Percentiles rank a stretch among this genome's conserved stretches.
Evolutionary conservation across 2,113 vertebrate species (phyloP).

Genomic region (Corydoras maculifer): DNA sequence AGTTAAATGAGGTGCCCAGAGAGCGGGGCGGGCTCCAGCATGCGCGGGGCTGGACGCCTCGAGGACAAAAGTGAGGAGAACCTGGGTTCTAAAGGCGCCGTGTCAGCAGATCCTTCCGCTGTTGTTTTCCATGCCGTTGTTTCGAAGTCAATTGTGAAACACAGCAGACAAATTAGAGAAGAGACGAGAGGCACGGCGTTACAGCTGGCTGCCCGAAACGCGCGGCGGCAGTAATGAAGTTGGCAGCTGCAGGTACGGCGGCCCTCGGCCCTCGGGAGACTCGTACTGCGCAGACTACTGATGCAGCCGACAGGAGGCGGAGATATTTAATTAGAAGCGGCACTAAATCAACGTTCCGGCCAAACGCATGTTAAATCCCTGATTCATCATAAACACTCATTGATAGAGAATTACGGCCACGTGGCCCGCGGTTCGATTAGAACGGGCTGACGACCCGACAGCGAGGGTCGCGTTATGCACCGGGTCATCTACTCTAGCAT

Average conservation of each 20-base stretch:
- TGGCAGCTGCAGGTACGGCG: constrained; percentile 64
- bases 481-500: no score
- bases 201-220: constrained; percentile 47
- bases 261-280: constrained; percentile 58
- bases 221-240: constrained; percentile 55
- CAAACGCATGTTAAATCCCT: constrained; percentile 68
- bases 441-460: no score
- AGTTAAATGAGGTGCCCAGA: no score
- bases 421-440: no score
- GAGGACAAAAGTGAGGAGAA: no score
- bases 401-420: constrained; percentile 52
- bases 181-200: constrained; percentile 36
- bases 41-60: no score
- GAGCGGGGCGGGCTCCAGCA: no score
- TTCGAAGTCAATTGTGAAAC: background rate
- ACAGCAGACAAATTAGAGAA: background rate
- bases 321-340: constrained; percentile 68
- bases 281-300: constrained; percentile 58
- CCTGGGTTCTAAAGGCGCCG: constrained; percentile 6
- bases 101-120: constrained; percentile 28
- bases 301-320: constrained; percentile 68
- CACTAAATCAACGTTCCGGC: constrained; percentile 59
- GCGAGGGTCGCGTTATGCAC: no score
- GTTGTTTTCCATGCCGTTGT: background rate
- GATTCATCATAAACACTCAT: constrained; percentile 59